Conservation (phyloP, 2,888 invertebrate genomes). For the Campaea margaritaria region DNA sequence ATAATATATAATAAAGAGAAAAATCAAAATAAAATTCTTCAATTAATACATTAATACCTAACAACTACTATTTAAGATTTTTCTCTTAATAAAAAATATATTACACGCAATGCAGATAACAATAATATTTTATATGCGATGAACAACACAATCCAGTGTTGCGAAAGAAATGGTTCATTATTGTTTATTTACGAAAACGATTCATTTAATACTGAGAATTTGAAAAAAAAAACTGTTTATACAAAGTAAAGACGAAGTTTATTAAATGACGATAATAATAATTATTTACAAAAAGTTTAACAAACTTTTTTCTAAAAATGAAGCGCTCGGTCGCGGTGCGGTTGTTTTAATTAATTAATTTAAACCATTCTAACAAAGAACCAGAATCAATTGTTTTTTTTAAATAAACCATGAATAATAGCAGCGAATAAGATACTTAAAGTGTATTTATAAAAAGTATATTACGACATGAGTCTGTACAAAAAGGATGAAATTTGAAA, state of each 20-base stretch:
- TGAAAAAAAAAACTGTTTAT: conserved; percentile 39
- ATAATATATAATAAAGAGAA: conserved; percentile 82
- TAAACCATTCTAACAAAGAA: too few relatives aligned
- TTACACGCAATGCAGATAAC: conserved; percentile 81
- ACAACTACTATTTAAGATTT: conserved; percentile 83
- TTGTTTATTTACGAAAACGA: conserved; percentile 39
- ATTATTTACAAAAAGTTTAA: conserved; percentile 80
- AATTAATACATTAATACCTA: conserved; percentile 84
- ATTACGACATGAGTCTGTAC: too few relatives aligned
- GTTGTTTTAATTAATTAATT: conserved; percentile 38
- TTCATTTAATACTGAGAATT: conserved; percentile 73
- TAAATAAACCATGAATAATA: too few relatives aligned
- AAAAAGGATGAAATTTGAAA: too few relatives aligned
- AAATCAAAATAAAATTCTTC: conserved; percentile 84
- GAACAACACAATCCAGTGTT: conserved; percentile 73
- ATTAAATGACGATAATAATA: conserved; percentile 60
- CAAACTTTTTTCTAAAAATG: conserved; percentile 62
- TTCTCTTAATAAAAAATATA: conserved; percentile 83
- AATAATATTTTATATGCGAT: conserved; percentile 65
- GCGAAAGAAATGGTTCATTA: conserved; percentile 54
- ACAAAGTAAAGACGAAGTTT: conserved; percentile 45
- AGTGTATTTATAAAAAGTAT: too few relatives aligned
- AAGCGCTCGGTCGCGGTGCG: conserved; percentile 56
- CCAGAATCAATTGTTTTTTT: too few relatives aligned
- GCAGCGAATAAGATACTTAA: too few relatives aligned